Percentiles rank a stretch among this genome's conserved stretches.
Evolutionary conservation across 2,888 invertebrate genomes (phyloP).

Genomic region (Cephus pygmeus): DNA sequence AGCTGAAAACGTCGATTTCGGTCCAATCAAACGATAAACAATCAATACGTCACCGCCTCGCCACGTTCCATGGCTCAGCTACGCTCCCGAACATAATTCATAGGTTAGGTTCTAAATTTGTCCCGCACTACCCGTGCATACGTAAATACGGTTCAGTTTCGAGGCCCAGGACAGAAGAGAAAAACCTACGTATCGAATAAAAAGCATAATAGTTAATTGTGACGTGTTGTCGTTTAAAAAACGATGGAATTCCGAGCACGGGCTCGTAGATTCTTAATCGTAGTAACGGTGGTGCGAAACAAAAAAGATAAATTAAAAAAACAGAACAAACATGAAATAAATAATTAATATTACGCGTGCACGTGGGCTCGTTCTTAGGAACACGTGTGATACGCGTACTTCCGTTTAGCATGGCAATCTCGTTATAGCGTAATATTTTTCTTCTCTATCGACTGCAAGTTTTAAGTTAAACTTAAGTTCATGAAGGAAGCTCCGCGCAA

Average conservation of each 20-base stretch:
- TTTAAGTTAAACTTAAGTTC: neutral
- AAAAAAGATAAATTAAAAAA: neutral
- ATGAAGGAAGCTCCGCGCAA: neutral
- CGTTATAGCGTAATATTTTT: neutral
- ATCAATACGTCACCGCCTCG: slow-evolving; percentile 59
- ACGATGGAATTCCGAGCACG: neutral
- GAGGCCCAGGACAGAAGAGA: neutral
- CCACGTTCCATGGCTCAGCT: slow-evolving; percentile 61
- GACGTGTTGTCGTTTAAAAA: neutral
- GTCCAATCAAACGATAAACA: slow-evolving; percentile 47
- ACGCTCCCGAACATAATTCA: slow-evolving; percentile 50
- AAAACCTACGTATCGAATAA: neutral
- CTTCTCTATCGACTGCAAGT: neutral
- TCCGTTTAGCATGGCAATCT: neutral
- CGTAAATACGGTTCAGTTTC: neutral
- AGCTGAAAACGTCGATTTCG: slow-evolving; percentile 62
- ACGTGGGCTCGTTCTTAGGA: neutral
- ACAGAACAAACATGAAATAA: neutral
- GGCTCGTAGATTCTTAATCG: neutral
- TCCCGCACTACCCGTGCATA: slow-evolving; percentile 4
- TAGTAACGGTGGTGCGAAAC: neutral
- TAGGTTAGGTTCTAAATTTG: slow-evolving; percentile 35
- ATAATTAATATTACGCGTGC: neutral
- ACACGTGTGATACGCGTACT: neutral
- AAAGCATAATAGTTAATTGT: neutral